Conservation (phyloP, 1,140 invertebrate species). For the Galleria mellonella region DNA sequence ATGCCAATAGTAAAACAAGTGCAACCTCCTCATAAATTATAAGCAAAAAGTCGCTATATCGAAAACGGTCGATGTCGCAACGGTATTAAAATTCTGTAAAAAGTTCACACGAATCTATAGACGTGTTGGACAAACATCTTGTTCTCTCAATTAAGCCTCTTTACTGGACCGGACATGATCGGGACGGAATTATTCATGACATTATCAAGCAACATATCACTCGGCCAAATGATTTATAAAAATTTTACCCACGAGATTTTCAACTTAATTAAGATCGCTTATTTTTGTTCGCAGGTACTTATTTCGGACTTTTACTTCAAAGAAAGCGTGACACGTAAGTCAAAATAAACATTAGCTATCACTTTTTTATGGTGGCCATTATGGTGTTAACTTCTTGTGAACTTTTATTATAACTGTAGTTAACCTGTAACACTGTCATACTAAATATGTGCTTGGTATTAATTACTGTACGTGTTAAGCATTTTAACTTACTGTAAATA, state of each 20-base stretch:
- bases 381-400: not conserved
- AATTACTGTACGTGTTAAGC: not conserved
- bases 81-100: slow-evolving; percentile 32
- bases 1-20: too few relatives aligned
- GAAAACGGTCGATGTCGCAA: slow-evolving; percentile 10
- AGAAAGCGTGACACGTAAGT: slow-evolving; percentile 5
- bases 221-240: slow-evolving; percentile 36
- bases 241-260: slow-evolving; percentile 33
- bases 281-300: slow-evolving; percentile 26
- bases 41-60: not conserved
- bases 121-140: slow-evolving; percentile 38
- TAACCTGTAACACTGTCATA: not conserved
- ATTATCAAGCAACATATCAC: slow-evolving; percentile 37
- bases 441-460: not conserved
- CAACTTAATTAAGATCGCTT: slow-evolving; percentile 28
- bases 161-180: slow-evolving; percentile 41
- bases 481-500: slow-evolving; percentile 1
- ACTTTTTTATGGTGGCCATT: not conserved
- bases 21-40: slow-evolving; percentile 9
- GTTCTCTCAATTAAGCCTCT: slow-evolving; percentile 61
- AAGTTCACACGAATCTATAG: slow-evolving; percentile 45
- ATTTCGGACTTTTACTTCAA: slow-evolving; percentile 1
- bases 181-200: slow-evolving; percentile 55
- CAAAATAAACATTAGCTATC: not conserved
- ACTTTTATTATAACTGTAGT: not conserved